These are phyloP conservation scores for Hermatobates lingyangjiaoensis DNA, from an alignment of 1,140 invertebrate genomes.

Conservation along the genomic window DNA sequence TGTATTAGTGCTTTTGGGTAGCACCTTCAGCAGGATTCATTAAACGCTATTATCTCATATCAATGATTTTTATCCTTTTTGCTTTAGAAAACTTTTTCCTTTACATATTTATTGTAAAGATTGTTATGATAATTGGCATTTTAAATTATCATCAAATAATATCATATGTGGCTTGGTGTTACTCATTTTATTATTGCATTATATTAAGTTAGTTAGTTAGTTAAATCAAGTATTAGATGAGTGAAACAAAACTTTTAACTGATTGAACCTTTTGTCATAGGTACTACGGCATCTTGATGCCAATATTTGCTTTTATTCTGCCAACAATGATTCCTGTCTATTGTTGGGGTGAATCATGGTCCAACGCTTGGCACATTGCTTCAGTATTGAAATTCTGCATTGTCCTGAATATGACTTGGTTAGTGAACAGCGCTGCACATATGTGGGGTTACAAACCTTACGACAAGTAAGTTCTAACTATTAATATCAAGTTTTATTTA, in stretches of 20 bases:
- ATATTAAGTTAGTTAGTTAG: conserved; percentile 5
- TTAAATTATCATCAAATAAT: too few relatives aligned
- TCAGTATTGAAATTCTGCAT: conserved; percentile 69
- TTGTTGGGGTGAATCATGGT: conserved; percentile 62
- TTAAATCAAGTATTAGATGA: too few relatives aligned
- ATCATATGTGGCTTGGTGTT: neutral
- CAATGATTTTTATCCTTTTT: too few relatives aligned
- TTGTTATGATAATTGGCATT: too few relatives aligned
- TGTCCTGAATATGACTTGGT: conserved; percentile 82
- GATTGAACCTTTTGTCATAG: conserved; percentile 35
- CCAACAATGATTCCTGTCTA: conserved; percentile 69
- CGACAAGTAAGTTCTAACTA: conserved; percentile 44
- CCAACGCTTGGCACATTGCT: conserved; percentile 62
- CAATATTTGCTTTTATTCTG: conserved; percentile 64
- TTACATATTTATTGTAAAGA: too few relatives aligned
- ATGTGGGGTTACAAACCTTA: conserved; percentile 81
- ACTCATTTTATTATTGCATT: conserved; percentile 3
- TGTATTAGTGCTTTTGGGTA: too few relatives aligned
- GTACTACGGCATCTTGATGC: conserved; percentile 64
- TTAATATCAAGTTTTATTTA: neutral
- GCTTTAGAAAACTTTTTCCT: too few relatives aligned
- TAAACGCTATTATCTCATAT: too few relatives aligned
- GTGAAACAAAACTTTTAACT: too few relatives aligned
- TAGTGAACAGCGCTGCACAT: conserved; percentile 89
- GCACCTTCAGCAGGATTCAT: too few relatives aligned